Evolutionary conservation across 1,140 invertebrate species (phyloP).

Genomic region (Neoseiulus cucumeris): DNA sequence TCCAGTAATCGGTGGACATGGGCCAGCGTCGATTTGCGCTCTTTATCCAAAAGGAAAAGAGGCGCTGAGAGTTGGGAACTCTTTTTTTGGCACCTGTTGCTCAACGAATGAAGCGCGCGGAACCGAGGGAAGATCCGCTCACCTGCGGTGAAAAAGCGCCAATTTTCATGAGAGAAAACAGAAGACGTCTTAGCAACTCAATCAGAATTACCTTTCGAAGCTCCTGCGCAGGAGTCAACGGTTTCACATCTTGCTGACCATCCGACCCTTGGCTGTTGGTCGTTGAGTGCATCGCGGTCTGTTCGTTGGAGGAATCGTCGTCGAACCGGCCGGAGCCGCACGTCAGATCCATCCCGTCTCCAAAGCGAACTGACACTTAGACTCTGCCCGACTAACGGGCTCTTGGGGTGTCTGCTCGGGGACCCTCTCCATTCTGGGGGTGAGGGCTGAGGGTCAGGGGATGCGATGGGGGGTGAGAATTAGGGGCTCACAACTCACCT

Average conservation of each 20-base stretch:
- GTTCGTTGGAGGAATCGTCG: not conserved
- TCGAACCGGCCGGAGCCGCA: not conserved
- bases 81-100: too few relatives aligned
- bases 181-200: not conserved
- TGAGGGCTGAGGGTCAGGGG: not conserved
- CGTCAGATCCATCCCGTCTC: conserved; percentile 2
- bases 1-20: too few relatives aligned
- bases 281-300: not conserved
- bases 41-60: too few relatives aligned
- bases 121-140: too few relatives aligned
- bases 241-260: conserved; percentile 2
- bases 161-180: too few relatives aligned
- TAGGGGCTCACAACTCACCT: too few relatives aligned
- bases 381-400: not conserved
- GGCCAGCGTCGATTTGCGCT: too few relatives aligned
- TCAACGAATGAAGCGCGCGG: too few relatives aligned
- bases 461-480: too few relatives aligned
- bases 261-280: not conserved
- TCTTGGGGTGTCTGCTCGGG: not conserved
- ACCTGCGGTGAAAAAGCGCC: too few relatives aligned
- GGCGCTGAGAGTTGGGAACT: too few relatives aligned
- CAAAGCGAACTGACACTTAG: not conserved
- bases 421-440: conserved; percentile 7
- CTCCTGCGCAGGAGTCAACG: not conserved
- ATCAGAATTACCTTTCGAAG: not conserved